These are phyloP conservation scores for Orius laevigatus DNA, from an alignment of 1,140 invertebrate species.

Conservation along the genomic window DNA sequence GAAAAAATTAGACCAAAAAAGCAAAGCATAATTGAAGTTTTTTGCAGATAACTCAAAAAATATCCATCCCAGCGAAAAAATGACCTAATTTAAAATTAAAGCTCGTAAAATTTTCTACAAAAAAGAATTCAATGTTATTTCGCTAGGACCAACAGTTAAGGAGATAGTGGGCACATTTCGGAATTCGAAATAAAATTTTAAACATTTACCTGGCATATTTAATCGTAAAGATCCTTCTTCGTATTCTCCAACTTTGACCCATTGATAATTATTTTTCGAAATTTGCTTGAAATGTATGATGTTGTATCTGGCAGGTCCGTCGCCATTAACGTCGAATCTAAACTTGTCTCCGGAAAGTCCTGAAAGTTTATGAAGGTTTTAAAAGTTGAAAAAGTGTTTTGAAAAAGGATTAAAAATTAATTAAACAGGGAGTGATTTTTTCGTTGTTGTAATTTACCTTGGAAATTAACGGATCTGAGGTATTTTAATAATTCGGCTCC, in stretches of 20 bases:
- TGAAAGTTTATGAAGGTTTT: conserved; percentile 23
- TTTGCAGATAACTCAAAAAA: too few relatives aligned
- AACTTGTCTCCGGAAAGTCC: conserved; percentile 79
- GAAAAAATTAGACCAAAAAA: too few relatives aligned
- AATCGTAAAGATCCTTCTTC: conserved; percentile 47
- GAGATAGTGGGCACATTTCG: neutral
- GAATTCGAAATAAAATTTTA: neutral
- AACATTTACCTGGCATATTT: conserved; percentile 40
- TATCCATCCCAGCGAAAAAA: too few relatives aligned
- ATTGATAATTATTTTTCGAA: conserved; percentile 36
- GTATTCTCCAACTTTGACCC: conserved; percentile 77
- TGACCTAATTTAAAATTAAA: too few relatives aligned
- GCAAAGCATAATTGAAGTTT: too few relatives aligned
- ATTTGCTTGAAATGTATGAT: conserved; percentile 88
- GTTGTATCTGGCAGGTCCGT: conserved; percentile 85
- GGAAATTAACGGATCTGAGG: conserved; percentile 65
- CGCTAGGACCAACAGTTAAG: neutral
- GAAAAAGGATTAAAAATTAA: neutral
- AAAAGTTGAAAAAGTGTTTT: neutral
- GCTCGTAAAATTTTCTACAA: too few relatives aligned
- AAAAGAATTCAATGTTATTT: neutral
- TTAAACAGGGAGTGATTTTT: neutral
- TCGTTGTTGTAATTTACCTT: conserved; percentile 40
- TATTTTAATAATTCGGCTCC: conserved; percentile 67
- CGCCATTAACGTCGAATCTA: conserved; percentile 72